Percentiles rank a stretch among this genome's conserved stretches.
Conservation (phyloP, 2,113 vertebrate species). For the Machaerirhynchus nigripectus region DNA sequence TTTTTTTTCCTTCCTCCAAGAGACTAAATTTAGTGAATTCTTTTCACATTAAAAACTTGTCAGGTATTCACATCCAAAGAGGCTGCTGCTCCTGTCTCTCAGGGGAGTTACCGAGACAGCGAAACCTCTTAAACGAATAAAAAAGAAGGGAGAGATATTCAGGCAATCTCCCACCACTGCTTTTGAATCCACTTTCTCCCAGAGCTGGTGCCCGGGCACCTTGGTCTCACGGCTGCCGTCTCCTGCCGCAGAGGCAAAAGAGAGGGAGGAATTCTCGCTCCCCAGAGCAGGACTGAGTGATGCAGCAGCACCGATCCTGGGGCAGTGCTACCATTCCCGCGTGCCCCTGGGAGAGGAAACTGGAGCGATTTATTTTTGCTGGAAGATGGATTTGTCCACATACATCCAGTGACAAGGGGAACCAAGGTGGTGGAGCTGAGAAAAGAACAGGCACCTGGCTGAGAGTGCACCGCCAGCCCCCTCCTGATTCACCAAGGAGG, state of each 20-base stretch:
- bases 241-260: not conserved
- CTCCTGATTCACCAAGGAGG: not conserved
- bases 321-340: fast-evolving
- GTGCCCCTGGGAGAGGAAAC: not conserved
- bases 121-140: constrained; percentile 55
- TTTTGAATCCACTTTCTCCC: not conserved
- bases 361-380: not conserved
- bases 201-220: not conserved
- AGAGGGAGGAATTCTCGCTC: not conserved
- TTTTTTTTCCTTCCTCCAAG: not conserved
- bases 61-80: constrained; percentile 65
- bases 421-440: not conserved
- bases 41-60: constrained; percentile 67
- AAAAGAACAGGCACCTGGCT: not conserved
- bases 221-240: not conserved
- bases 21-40: constrained; percentile 66
- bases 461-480: not conserved
- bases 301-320: fast-evolving
- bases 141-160: constrained; percentile 29
- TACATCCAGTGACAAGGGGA: not conserved
- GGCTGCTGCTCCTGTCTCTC: constrained; percentile 42
- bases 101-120: constrained; percentile 34
- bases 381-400: not conserved
- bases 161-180: not conserved
- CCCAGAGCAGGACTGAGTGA: not conserved